These are phyloP conservation scores for Dynastes grantii DNA, from an alignment of 2,888 invertebrate species.

Conservation along the genomic window DNA sequence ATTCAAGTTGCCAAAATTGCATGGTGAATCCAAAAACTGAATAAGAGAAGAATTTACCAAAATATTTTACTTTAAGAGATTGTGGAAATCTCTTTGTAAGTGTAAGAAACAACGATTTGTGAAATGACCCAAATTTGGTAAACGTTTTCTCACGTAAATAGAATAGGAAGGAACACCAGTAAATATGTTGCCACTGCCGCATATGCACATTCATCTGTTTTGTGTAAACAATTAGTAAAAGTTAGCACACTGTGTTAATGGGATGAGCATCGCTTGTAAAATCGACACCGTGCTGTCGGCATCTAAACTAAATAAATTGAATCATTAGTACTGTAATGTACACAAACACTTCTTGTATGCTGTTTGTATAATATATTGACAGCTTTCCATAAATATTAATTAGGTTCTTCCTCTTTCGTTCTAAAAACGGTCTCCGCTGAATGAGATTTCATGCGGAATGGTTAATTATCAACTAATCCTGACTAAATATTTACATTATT, in stretches of 20 bases:
- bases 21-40: no score
- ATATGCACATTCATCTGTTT: background rate
- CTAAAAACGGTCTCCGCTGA: background rate
- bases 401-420: slow-evolving; percentile 1
- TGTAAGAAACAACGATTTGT: no score
- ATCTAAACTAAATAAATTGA: slow-evolving; percentile 24
- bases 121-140: no score
- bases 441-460: background rate
- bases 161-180: background rate
- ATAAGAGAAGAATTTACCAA: no score
- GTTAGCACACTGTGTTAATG: slow-evolving; percentile 5
- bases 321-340: slow-evolving; percentile 8
- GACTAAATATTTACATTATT: slow-evolving; percentile 30
- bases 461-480: slow-evolving; percentile 29
- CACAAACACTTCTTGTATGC: slow-evolving; percentile 13
- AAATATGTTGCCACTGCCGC: background rate
- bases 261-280: background rate
- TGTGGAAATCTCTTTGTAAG: no score
- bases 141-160: background rate
- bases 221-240: background rate
- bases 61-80: no score
- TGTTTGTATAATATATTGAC: background rate
- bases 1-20: no score
- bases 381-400: slow-evolving; percentile 22
- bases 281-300: background rate